Percentiles rank a stretch among this genome's conserved stretches.
These are phyloP conservation scores for Micromesistius poutassou DNA, from an alignment of 2,797 vertebrate species.

Conservation along the genomic window DNA sequence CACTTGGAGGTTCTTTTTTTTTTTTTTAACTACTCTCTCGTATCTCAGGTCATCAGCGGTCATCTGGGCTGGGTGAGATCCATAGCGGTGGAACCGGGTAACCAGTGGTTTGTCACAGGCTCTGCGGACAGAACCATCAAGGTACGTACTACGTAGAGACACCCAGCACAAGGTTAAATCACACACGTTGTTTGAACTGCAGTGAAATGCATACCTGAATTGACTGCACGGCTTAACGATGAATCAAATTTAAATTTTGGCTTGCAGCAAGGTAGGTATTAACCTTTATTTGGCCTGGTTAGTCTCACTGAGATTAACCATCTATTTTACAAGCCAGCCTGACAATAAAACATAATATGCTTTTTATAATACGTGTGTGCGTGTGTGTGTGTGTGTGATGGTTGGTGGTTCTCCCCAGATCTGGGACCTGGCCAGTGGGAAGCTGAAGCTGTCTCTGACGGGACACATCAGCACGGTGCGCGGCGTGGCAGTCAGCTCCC, in stretches of 20 bases:
- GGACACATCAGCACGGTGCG: conserved; percentile 98
- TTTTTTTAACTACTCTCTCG: conserved; percentile 7
- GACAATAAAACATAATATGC: background rate
- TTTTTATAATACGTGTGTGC: background rate
- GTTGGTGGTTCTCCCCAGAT: conserved; percentile 74
- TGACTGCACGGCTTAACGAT: background rate
- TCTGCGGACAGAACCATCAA: conserved; percentile 98
- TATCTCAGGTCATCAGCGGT: conserved; percentile 91
- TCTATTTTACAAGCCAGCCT: background rate
- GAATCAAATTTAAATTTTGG: background rate
- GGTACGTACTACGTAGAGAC: conserved; percentile 75
- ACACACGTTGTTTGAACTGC: background rate
- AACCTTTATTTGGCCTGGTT: background rate
- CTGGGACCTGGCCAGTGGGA: conserved; percentile 96
- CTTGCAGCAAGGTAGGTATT: background rate
- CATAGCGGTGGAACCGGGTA: conserved; percentile 96
- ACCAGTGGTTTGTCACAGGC: conserved; percentile 98
- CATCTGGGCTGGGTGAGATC: conserved; percentile 97
- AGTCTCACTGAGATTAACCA: background rate
- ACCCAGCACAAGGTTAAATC: background rate
- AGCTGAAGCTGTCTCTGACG: conserved; percentile 91
- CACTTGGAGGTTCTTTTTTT: background rate
- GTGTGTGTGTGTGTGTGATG: background rate
- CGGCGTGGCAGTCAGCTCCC: conserved; percentile 89
- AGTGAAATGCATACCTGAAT: background rate